Evolutionary conservation across 2,113 vertebrate genomes (phyloP).

Genomic region (Microcebus murinus): DNA sequence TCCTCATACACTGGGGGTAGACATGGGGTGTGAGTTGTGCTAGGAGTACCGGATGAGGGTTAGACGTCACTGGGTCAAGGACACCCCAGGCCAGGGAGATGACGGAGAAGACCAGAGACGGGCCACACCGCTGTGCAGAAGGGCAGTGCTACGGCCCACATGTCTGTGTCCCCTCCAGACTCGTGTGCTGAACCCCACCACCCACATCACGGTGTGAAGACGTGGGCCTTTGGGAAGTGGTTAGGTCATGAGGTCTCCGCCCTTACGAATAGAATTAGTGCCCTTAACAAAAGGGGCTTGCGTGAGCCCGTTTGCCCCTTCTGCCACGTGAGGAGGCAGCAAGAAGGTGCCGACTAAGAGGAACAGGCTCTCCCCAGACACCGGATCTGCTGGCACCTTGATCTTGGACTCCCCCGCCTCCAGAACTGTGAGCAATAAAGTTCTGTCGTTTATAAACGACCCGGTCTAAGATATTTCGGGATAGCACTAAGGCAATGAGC

Average conservation of each 20-base stretch:
- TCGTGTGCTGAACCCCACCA: background rate
- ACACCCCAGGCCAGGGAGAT: background rate
- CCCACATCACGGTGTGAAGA: background rate
- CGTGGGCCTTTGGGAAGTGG: background rate
- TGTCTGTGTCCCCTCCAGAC: background rate
- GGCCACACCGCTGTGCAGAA: background rate
- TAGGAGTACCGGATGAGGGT: background rate
- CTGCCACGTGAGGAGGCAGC: rapidly evolving
- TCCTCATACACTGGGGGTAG: background rate
- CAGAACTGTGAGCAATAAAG: background rate
- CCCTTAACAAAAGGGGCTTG: too few relatives aligned
- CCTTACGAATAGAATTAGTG: too few relatives aligned
- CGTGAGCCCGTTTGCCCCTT: background rate
- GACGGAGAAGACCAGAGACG: background rate
- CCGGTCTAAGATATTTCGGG: background rate
- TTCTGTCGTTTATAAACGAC: background rate
- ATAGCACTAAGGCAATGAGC: background rate
- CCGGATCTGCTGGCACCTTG: background rate
- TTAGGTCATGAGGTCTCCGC: background rate
- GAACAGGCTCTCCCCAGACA: background rate
- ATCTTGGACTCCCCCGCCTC: background rate
- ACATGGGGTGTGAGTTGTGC: background rate
- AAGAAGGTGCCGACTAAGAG: background rate
- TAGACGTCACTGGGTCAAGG: background rate
- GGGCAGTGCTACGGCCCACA: too few relatives aligned